Conservation (phyloP, 2,113 vertebrate genomes). For the Mirza zaza region DNA sequence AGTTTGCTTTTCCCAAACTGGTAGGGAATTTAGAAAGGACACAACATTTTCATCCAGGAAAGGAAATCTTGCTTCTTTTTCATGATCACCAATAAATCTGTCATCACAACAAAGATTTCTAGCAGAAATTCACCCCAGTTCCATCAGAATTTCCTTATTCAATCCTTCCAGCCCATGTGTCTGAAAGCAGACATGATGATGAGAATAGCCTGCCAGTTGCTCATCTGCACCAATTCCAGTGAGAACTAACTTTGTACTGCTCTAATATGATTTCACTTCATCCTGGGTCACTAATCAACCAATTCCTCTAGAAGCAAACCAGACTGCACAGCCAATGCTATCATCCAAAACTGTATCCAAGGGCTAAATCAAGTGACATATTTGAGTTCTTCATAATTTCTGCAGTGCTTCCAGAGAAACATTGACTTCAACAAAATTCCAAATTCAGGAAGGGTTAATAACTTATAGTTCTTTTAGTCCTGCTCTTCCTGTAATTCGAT, state of each 20-base stretch:
- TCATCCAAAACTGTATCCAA: conserved; percentile 95
- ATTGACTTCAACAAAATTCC: conserved; percentile 97
- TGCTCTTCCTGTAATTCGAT: conserved; percentile 91
- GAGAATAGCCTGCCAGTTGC: conserved; percentile 96
- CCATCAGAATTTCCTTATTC: conserved; percentile 92
- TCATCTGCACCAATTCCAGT: conserved; percentile 97
- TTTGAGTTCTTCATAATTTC: conserved; percentile 81
- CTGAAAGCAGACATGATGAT: conserved; percentile 91
- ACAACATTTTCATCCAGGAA: no score
- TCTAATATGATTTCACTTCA: conserved; percentile 83
- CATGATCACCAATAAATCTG: conserved; percentile 92
- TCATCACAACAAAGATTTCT: conserved; percentile 97
- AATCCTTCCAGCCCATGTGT: conserved; percentile 87
- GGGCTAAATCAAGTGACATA: conserved; percentile 90
- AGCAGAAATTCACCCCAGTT: conserved; percentile 92
- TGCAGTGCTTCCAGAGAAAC: conserved; percentile 90
- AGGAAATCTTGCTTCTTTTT: conserved; percentile 91
- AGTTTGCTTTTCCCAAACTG: no score
- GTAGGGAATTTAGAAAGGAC: no score
- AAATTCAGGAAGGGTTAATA: conserved; percentile 88
- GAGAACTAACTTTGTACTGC: conserved; percentile 93
- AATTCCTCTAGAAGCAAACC: conserved; percentile 94
- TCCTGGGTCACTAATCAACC: conserved; percentile 83
- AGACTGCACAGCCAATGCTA: conserved; percentile 96
- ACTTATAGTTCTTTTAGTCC: conserved; percentile 90